Base-by-base conservation (phyloP, 2,888 invertebrate species). In the Microctonus hyperodae region DNA sequence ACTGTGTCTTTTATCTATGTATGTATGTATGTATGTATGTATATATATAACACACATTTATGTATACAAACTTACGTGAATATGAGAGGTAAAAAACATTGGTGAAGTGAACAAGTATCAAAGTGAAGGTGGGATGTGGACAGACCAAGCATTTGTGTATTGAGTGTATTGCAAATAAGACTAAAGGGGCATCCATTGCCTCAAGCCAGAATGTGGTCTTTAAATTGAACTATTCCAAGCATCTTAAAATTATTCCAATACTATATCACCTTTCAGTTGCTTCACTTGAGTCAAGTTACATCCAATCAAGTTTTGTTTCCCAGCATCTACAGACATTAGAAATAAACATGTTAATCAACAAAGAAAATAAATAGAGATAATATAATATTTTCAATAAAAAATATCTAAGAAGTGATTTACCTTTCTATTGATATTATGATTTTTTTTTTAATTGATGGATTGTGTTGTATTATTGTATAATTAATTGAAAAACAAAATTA, bases 41-140 rank as follows among this genome's bases (percentile, higher is more conserved):
- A 37, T 5, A 20, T 5, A 20, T 20, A 44, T 44, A 16, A 13
- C 1, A 25, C 6, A 20, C 1, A 20, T 48, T 7, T 25, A 51
- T 4, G n/a, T 28, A 6, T 23, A n/a, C 9, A 33, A 28, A 31
- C 55, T 16, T n/a, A n/a, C n/a, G n/a, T n/a, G n/a, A n/a, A n/a
- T n/a, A n/a, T n/a, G n/a, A 55, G n/a, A 25, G 33, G 7, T 55
- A 28, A 7, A 25, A 16, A 23, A 28, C 53, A n/a, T n/a, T 25
- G 23, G 53, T 22, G 16, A 35, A 58, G 25, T 40, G 57, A 58
- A 35, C 57, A 35, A 37, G 35, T n/a, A 13, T 22, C 25, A 33
- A 56, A 68, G 66, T 68, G 68, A 71, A 71, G 64, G 69, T 70
- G 44, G 44, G 44, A 44, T n/a, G 68, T 69, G 64, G 66, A 64